Percentiles rank a stretch among this genome's conserved stretches.
These are phyloP conservation scores for Heteractis magnifica DNA, from an alignment of 92 coral and sea anemone species.

Conservation along the genomic window DNA sequence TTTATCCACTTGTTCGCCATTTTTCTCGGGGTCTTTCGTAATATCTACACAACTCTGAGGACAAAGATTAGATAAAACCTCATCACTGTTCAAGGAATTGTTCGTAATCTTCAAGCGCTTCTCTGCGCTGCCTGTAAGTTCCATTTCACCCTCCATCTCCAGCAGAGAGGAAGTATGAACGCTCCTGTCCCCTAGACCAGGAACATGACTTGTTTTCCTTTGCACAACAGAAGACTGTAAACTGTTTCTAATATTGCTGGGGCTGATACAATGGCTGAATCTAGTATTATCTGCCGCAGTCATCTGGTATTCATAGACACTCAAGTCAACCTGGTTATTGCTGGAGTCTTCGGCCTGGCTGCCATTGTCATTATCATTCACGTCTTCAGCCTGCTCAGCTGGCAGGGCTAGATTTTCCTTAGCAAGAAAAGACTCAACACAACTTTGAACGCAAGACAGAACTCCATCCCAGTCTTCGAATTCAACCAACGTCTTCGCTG, in stretches of 20 bases:
- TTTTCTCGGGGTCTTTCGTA: not conserved
- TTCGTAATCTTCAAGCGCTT: not conserved
- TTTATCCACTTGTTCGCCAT: not conserved
- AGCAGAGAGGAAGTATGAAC: not conserved
- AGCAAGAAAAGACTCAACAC: conserved; percentile 63
- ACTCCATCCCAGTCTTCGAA: conserved; percentile 90
- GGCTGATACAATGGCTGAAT: conserved; percentile 47
- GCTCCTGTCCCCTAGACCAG: not conserved
- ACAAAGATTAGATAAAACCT: not conserved
- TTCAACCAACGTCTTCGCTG: conserved; percentile 91
- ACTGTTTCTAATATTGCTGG: conserved; percentile 68
- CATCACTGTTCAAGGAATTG: not conserved
- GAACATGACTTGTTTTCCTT: conserved; percentile 24
- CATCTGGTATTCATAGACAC: conserved; percentile 21
- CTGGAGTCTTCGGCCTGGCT: conserved; percentile 19
- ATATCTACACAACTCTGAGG: not conserved
- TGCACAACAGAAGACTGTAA: conserved; percentile 80
- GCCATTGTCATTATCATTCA: not conserved
- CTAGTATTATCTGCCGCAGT: not conserved
- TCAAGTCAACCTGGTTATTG: conserved; percentile 28
- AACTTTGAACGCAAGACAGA: conserved; percentile 57
- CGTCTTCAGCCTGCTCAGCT: conserved; percentile 31
- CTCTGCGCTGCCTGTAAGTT: conserved; percentile 33
- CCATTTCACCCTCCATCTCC: not conserved
- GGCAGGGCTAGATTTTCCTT: conserved; percentile 40